Conservation (phyloP, 2,888 invertebrate genomes). For the Rapana venosa region DNA sequence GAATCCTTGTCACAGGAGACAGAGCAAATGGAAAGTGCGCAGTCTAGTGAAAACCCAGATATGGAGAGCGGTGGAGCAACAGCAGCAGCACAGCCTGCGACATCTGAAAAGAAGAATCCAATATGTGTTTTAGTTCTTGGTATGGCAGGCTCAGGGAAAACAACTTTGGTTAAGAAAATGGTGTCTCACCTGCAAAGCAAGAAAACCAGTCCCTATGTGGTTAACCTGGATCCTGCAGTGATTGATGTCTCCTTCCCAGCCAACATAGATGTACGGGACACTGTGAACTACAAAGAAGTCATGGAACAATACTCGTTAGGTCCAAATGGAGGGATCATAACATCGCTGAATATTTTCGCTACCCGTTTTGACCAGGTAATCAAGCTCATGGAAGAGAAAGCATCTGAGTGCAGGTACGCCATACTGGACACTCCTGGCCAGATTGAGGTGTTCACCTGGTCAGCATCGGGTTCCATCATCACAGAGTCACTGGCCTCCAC, state of each 20-base stretch:
- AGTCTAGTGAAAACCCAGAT: neutral
- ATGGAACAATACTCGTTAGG: constrained; percentile 98
- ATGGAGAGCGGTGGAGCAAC: neutral
- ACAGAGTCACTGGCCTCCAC: constrained; percentile 93
- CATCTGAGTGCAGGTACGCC: constrained; percentile 75
- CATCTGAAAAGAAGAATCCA: constrained; percentile 63
- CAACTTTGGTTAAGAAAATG: constrained; percentile 92
- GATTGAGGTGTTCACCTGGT: constrained; percentile 99
- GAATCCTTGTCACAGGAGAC: constrained; percentile 20
- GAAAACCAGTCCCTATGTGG: constrained; percentile 80
- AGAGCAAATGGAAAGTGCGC: neutral
- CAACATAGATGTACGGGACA: constrained; percentile 98
- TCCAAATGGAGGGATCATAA: constrained; percentile 98
- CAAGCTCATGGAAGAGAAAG: constrained; percentile 77
- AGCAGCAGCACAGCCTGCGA: neutral
- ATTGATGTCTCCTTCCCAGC: constrained; percentile 92
- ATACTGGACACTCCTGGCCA: constrained; percentile 88
- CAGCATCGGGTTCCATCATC: constrained; percentile 97
- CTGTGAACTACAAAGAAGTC: constrained; percentile 98
- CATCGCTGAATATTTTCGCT: constrained; percentile 95
- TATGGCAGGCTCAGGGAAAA: constrained; percentile 99
- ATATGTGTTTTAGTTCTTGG: constrained; percentile 87
- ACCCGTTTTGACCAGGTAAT: constrained; percentile 96
- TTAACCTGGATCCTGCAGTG: constrained; percentile 97
- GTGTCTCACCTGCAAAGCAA: constrained; percentile 84